Conservation (phyloP, 2,797 vertebrate species). For the Todus mexicanus region DNA sequence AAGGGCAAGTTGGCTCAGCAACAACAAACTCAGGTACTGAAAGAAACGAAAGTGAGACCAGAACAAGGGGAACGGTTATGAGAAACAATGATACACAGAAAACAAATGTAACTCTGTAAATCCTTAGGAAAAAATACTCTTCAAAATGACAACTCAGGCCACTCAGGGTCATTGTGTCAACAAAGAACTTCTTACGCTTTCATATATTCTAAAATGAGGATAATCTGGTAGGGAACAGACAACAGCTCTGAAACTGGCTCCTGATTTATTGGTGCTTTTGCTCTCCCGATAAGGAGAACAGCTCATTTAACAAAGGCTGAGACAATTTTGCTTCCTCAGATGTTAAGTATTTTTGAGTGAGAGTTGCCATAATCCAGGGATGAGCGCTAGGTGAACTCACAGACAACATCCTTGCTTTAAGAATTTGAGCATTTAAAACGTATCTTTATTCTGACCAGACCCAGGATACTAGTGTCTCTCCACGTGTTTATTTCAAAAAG, state of each 20-base stretch:
- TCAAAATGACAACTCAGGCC: neutral
- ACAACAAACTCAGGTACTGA: conserved; percentile 41
- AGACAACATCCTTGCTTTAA: neutral
- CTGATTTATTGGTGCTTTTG: neutral
- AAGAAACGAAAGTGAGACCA: neutral
- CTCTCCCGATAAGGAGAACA: neutral
- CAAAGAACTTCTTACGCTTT: neutral
- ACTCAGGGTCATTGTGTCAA: neutral
- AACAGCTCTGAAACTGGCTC: neutral
- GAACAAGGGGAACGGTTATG: neutral
- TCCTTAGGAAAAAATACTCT: neutral
- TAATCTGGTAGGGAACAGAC: neutral
- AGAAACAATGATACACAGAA: neutral
- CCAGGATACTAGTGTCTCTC: neutral
- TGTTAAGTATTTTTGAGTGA: neutral
- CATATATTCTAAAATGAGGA: neutral
- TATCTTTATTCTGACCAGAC: neutral
- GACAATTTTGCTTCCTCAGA: neutral
- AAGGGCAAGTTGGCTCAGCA: conserved; percentile 37
- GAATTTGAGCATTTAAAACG: neutral
- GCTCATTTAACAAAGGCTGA: neutral
- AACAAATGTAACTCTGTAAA: neutral
- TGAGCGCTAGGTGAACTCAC: neutral
- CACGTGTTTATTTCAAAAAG: neutral
- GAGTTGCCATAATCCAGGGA: neutral